These are phyloP conservation scores for Eunapius fragilis DNA, from an alignment of 37 sponge, comb jelly and placozoan species.

Conservation along the genomic window DNA sequence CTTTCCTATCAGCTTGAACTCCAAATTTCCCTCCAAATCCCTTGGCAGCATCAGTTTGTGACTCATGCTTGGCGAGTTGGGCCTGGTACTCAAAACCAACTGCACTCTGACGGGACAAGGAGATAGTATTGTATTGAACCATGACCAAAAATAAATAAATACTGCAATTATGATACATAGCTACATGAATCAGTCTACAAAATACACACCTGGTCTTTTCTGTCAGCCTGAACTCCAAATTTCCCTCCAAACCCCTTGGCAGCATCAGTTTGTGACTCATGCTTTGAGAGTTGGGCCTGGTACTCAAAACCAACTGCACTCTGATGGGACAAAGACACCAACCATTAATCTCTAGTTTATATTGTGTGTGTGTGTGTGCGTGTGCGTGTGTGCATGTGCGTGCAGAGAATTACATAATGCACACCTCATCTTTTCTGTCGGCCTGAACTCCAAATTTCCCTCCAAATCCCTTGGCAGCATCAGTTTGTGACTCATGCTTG, in stretches of 20 bases:
- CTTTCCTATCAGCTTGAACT: slow-evolving; percentile 86
- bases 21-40: slow-evolving; percentile 97
- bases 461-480: slow-evolving; percentile 89
- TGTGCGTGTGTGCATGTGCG: too few species aligned
- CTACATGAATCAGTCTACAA: too few species aligned
- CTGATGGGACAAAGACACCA: slow-evolving; percentile 16
- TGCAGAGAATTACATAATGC: neutral
- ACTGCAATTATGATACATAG: too few species aligned
- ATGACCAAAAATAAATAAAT: too few species aligned
- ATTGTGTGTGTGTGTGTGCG: neutral
- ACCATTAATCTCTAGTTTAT: neutral
- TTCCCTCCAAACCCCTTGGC: slow-evolving; percentile 90
- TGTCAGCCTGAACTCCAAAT: slow-evolving; percentile 92
- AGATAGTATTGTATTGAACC: too few species aligned
- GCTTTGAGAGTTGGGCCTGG: slow-evolving; percentile 72
- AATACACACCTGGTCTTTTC: slow-evolving; percentile 77
- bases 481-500: slow-evolving; percentile 91
- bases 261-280: slow-evolving; percentile 88
- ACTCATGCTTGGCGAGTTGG: slow-evolving; percentile 76
- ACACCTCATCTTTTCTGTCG: slow-evolving; percentile 65
- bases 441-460: slow-evolving; percentile 89
- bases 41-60: slow-evolving; percentile 86
- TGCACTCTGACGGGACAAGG: slow-evolving; percentile 55
- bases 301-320: slow-evolving; percentile 88
- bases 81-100: slow-evolving; percentile 83